phyloP scores from a whole-genome alignment of 2,113 vertebrate genomes.

The Heterotis niloticus region DNA sequence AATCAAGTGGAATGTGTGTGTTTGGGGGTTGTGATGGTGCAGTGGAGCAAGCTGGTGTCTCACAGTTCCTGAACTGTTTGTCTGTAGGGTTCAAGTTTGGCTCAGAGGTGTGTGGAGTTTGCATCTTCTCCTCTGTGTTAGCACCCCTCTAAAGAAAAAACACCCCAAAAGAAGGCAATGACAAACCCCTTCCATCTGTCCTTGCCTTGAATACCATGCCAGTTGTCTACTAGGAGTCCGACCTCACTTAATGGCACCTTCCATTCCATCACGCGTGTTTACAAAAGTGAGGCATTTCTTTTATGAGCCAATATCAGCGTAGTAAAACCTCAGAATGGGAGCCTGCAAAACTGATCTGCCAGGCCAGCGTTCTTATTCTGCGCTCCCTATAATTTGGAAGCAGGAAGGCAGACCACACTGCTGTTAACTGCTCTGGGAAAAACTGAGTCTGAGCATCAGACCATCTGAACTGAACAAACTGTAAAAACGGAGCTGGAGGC shows the following conservation, averaged over 20 bases:
- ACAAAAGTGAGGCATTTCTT: slow-evolving; percentile 2
- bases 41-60: too few species aligned
- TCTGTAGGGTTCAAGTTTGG: too few species aligned
- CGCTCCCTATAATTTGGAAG: background rate
- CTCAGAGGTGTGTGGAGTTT: too few species aligned
- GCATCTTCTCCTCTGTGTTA: too few species aligned
- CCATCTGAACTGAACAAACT: background rate
- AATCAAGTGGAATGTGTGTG: background rate
- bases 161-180: too few species aligned
- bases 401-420: background rate
- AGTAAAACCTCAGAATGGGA: background rate
- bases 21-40: too few species aligned
- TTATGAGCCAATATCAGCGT: background rate
- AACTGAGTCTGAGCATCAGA: background rate
- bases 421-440: background rate
- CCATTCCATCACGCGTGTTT: too few species aligned
- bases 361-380: background rate
- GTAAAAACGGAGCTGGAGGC: background rate
- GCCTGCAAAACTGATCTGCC: background rate
- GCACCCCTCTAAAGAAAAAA: too few species aligned
- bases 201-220: too few species aligned
- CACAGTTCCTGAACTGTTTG: too few species aligned
- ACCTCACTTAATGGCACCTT: background rate
- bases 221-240: too few species aligned
- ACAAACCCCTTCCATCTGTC: too few species aligned